Evolutionary conservation across 2,797 vertebrate species (phyloP).

Genomic region (Siniperca obscura): DNA sequence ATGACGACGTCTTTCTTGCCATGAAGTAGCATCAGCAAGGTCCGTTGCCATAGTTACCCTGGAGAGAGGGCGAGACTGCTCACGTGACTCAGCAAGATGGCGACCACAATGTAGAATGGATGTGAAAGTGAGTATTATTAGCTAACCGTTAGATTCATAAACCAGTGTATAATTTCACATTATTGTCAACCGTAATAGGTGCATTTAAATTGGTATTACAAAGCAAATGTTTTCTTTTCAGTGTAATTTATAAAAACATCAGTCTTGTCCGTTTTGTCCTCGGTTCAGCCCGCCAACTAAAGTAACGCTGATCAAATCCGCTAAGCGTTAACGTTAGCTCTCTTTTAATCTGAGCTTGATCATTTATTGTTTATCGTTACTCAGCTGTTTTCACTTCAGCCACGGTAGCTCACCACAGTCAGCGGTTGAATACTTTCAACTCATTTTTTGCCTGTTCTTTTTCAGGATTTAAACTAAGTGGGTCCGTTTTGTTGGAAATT

Average conservation of each 20-base stretch:
- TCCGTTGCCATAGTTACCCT: conserved; percentile 75
- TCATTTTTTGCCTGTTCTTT: neutral
- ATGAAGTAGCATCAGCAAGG: neutral
- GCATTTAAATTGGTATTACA: neutral
- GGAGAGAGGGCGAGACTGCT: conserved; percentile 61
- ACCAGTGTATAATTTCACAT: accelerated
- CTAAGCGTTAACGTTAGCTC: conserved; percentile 68
- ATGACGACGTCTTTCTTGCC: neutral
- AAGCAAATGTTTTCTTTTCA: neutral
- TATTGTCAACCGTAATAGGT: accelerated
- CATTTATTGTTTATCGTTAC: conserved; percentile 50
- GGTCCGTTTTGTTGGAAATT: conserved; percentile 34
- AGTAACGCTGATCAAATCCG: conserved; percentile 39
- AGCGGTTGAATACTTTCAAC: accelerated
- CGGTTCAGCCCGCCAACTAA: conserved; percentile 12
- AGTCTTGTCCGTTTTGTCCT: neutral
- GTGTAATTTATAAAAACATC: neutral
- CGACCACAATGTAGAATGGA: conserved; percentile 75
- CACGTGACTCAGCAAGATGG: conserved; percentile 82
- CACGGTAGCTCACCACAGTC: too few species aligned
- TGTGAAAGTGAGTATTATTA: conserved; percentile 71
- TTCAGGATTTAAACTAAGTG: conserved; percentile 49
- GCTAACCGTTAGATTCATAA: conserved; percentile 34
- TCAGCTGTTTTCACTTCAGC: conserved; percentile 24
- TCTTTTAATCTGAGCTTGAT: conserved; percentile 20